Conservation (phyloP, 2,797 vertebrate genomes). For the Salmo trutta region DNA sequence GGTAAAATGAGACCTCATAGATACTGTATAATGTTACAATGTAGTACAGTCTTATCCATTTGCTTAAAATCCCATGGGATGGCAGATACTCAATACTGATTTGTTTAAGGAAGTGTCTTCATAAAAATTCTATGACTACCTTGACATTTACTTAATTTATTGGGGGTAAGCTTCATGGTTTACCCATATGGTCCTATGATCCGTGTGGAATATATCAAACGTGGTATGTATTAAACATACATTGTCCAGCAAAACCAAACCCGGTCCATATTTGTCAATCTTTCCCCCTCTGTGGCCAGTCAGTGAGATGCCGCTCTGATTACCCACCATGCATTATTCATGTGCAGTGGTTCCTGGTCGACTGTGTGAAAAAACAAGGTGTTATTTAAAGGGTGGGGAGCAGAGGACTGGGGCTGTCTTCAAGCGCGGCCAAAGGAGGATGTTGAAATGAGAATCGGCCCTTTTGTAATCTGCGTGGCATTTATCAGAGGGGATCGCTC, state of each 20-base stretch:
- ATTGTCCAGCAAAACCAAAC: slow-evolving; percentile 22
- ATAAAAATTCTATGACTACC: slow-evolving; percentile 32
- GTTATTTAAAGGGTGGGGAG: slow-evolving; percentile 66
- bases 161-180: slow-evolving; percentile 25
- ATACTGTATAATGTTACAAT: slow-evolving; percentile 38
- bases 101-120: slow-evolving; percentile 26
- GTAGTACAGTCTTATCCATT: slow-evolving; percentile 32
- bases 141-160: slow-evolving; percentile 53
- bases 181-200: slow-evolving; percentile 25
- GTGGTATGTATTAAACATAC: slow-evolving; percentile 23
- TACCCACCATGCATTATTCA: slow-evolving; percentile 71
- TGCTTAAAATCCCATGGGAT: slow-evolving; percentile 9
- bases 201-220: slow-evolving; percentile 52
- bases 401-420: slow-evolving; percentile 57
- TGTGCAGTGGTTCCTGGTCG: slow-evolving; percentile 55
- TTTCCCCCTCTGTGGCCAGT: slow-evolving; percentile 55
- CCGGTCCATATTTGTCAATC: slow-evolving; percentile 60
- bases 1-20: slow-evolving; percentile 20
- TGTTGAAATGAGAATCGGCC: slow-evolving; percentile 64
- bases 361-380: slow-evolving; percentile 63
- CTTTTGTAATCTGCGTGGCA: slow-evolving; percentile 73
- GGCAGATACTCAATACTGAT: slow-evolving; percentile 46
- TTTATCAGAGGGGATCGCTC: slow-evolving; percentile 74
- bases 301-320: slow-evolving; percentile 59
- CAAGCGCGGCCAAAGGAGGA: slow-evolving; percentile 49